These are phyloP conservation scores for Aeoliscus strigatus DNA, from an alignment of 2,797 vertebrate genomes.

Conservation along the genomic window DNA sequence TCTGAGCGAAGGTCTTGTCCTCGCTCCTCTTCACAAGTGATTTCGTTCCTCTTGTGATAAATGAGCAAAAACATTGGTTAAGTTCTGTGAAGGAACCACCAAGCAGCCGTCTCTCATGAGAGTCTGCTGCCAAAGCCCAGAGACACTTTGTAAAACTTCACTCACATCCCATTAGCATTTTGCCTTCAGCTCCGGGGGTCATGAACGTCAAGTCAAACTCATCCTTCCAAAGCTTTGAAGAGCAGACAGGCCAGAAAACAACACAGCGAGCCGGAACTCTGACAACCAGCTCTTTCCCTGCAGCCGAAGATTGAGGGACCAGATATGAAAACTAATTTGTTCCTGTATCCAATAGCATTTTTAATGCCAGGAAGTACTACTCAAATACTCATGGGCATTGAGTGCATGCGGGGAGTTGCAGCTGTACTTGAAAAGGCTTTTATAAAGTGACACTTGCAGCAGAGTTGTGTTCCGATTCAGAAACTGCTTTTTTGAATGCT, in stretches of 20 bases:
- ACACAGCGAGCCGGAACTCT: constrained; percentile 29
- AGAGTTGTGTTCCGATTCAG: too few species aligned
- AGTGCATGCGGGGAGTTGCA: constrained; percentile 13
- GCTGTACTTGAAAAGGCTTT: constrained; percentile 36
- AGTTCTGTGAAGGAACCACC: too few species aligned
- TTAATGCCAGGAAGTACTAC: constrained; percentile 51
- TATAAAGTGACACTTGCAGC: constrained; percentile 7
- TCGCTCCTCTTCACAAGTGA: too few species aligned
- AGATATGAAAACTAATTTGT: constrained; percentile 59
- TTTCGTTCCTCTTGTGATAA: too few species aligned
- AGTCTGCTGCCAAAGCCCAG: too few species aligned
- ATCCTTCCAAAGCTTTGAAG: constrained; percentile 53
- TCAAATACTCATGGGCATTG: constrained; percentile 31
- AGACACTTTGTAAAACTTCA: too few species aligned
- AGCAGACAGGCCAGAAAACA: constrained; percentile 42
- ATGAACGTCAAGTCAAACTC: constrained; percentile 46
- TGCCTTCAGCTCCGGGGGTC: constrained; percentile 39
- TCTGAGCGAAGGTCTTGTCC: too few species aligned
- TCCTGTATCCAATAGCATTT: constrained; percentile 45
- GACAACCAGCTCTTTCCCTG: constrained; percentile 32
- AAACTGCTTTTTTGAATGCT: too few species aligned
- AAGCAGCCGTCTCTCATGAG: too few species aligned
- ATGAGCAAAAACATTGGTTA: too few species aligned
- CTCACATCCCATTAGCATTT: constrained; percentile 53
- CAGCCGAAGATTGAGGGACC: constrained; percentile 38